Percentiles rank a stretch among this genome's conserved stretches.
Evolutionary conservation across 1,140 invertebrate genomes (phyloP).

Genomic region (Drosophila malerkotliana): DNA sequence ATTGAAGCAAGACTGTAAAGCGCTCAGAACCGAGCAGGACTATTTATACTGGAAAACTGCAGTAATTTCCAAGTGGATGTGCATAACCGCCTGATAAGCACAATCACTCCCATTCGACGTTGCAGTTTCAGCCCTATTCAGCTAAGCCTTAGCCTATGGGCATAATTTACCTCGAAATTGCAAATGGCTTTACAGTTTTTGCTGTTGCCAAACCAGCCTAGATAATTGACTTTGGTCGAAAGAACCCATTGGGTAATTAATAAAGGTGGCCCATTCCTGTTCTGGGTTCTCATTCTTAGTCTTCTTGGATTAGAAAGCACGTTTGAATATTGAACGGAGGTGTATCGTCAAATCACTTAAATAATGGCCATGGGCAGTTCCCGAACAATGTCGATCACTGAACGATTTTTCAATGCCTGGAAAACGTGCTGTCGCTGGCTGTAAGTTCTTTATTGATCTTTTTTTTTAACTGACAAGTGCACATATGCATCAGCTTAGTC

Average conservation of each 20-base stretch:
- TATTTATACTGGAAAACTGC: conserved; percentile 52
- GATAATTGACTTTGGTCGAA: conserved; percentile 22
- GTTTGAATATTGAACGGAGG: background rate
- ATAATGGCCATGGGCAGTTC: background rate
- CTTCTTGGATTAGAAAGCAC: background rate
- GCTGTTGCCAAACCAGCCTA: conserved; percentile 53
- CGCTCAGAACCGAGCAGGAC: conserved; percentile 14
- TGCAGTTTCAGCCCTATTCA: conserved; percentile 3
- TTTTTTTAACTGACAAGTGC: conserved; percentile 1
- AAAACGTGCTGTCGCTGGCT: background rate
- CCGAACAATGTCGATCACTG: background rate
- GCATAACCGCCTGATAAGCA: conserved; percentile 40
- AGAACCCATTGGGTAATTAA: conserved; percentile 19
- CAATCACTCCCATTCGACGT: conserved; percentile 14
- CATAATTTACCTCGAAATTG: conserved; percentile 62
- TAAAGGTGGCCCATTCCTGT: conserved; percentile 13
- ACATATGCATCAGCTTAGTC: background rate
- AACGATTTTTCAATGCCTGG: background rate
- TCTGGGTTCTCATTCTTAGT: background rate
- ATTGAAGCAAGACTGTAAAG: conserved; percentile 47
- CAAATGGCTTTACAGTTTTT: conserved; percentile 37
- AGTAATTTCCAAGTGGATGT: conserved; percentile 27
- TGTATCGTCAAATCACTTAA: background rate
- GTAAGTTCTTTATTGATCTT: background rate
- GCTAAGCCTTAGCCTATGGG: conserved; percentile 20